phyloP scores from a whole-genome alignment of 2,113 vertebrate genomes.

The Bettongia penicillata region DNA sequence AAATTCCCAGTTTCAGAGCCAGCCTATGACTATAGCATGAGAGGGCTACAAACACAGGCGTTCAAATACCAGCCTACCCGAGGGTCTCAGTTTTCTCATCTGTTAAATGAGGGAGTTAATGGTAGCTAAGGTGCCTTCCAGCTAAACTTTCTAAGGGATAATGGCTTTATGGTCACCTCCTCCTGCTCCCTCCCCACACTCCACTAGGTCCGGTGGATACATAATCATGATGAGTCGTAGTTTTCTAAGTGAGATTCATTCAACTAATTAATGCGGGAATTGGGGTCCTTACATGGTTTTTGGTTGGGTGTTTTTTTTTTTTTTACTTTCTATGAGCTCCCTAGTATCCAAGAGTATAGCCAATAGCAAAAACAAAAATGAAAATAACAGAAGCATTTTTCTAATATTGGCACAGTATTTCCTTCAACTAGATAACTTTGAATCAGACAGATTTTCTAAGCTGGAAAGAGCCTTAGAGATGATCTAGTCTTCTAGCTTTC shows the following conservation, averaged over 20 bases:
- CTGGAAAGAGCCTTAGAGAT: neutral
- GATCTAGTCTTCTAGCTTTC: neutral
- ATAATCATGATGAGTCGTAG: neutral
- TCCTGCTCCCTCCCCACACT: neutral
- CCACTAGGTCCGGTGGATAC: neutral
- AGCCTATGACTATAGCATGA: neutral
- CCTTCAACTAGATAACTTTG: neutral
- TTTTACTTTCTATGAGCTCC: neutral
- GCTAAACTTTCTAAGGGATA: neutral
- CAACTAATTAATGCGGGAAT: no score
- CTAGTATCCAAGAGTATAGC: neutral
- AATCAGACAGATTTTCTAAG: neutral
- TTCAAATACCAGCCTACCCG: neutral
- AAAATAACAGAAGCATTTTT: neutral
- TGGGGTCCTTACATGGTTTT: no score
- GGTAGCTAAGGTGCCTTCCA: neutral
- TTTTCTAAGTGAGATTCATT: neutral
- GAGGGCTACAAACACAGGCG: conserved; percentile 14
- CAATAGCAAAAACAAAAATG: neutral
- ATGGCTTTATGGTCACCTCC: neutral
- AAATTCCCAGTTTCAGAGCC: conserved; percentile 19
- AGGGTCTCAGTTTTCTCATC: conserved; percentile 29
- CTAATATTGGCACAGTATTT: neutral
- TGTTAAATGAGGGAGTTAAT: neutral
- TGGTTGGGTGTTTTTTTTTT: neutral